A percentile compares a stretch with the other conserved stretches of the same genome.
phyloP scores from a whole-genome alignment of 1,140 invertebrate genomes.

The Ostrea edulis region DNA sequence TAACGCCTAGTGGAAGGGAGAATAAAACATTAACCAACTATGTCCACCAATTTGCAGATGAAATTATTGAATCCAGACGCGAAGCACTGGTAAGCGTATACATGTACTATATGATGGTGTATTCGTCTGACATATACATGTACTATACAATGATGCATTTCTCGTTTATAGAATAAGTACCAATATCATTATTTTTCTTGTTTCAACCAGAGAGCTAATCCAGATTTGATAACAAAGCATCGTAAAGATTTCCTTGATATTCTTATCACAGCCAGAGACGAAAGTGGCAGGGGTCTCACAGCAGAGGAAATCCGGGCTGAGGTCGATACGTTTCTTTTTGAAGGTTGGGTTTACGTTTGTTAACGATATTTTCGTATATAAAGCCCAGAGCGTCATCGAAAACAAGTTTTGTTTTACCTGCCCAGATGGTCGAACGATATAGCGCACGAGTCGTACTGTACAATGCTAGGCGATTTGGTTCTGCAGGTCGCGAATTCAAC shows the following conservation, averaged over 20 bases:
- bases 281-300: slow-evolving; percentile 9
- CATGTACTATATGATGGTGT: background rate
- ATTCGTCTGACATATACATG: too few relatives aligned
- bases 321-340: slow-evolving; percentile 20
- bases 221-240: background rate
- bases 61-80: slow-evolving; percentile 17
- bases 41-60: slow-evolving; percentile 39
- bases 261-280: slow-evolving; percentile 13
- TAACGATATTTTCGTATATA: too few relatives aligned
- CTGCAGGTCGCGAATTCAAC: too few relatives aligned
- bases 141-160: background rate
- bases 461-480: too few relatives aligned
- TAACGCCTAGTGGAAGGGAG: slow-evolving; percentile 23
- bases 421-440: too few relatives aligned
- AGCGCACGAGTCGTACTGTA: too few relatives aligned
- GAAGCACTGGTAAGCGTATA: slow-evolving; percentile 13
- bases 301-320: slow-evolving; percentile 32
- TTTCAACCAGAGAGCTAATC: background rate
- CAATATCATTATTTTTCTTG: background rate
- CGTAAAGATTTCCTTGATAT: slow-evolving; percentile 11
- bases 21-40: slow-evolving; percentile 5
- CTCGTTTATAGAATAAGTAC: too few relatives aligned
- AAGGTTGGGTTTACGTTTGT: background rate
- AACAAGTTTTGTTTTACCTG: too few relatives aligned
- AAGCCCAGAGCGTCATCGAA: too few relatives aligned